These are phyloP conservation scores for Drosophila parabipectinata DNA, from an alignment of 1,140 invertebrate species.

Conservation along the genomic window DNA sequence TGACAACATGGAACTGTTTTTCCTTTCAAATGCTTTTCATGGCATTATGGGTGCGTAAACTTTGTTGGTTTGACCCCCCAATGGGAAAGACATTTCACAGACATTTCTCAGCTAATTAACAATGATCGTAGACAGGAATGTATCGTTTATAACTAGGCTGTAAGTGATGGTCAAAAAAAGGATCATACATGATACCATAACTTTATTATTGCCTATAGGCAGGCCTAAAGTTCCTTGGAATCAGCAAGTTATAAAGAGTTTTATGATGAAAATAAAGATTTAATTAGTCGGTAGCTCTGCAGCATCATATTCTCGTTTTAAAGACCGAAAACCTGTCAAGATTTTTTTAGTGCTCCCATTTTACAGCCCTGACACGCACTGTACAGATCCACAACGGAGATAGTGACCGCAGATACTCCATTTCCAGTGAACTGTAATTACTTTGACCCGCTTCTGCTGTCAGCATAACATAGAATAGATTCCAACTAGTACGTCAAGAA, in stretches of 20 bases:
- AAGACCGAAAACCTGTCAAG: conserved; percentile 6
- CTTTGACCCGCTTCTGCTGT: conserved; percentile 73
- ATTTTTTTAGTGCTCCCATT: conserved; percentile 4
- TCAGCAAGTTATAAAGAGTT: not conserved
- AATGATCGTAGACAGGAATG: conserved; percentile 43
- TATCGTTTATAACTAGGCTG: conserved; percentile 7
- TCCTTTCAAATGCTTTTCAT: conserved; percentile 36
- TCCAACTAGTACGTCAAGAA: conserved; percentile 5
- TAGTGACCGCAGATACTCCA: conserved; percentile 35
- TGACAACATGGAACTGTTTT: conserved; percentile 42
- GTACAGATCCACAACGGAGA: conserved; percentile 23
- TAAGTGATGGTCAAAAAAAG: conserved; percentile 15
- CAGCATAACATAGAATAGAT: conserved; percentile 5
- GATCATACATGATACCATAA: not conserved
- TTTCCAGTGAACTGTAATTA: conserved; percentile 66
- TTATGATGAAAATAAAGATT: conserved; percentile 9
- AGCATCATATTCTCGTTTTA: conserved; percentile 15
- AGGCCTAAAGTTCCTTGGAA: not conserved
- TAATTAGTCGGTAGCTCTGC: conserved; percentile 7
- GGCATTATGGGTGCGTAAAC: conserved; percentile 59
- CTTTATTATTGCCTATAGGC: too few relatives aligned
- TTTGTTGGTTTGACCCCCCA: conserved; percentile 38
- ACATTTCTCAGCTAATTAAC: conserved; percentile 69
- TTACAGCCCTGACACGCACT: conserved; percentile 20
- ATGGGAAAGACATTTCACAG: conserved; percentile 26